Conservation (phyloP, 2,888 invertebrate genomes). For the Drosophila gaucha region DNA sequence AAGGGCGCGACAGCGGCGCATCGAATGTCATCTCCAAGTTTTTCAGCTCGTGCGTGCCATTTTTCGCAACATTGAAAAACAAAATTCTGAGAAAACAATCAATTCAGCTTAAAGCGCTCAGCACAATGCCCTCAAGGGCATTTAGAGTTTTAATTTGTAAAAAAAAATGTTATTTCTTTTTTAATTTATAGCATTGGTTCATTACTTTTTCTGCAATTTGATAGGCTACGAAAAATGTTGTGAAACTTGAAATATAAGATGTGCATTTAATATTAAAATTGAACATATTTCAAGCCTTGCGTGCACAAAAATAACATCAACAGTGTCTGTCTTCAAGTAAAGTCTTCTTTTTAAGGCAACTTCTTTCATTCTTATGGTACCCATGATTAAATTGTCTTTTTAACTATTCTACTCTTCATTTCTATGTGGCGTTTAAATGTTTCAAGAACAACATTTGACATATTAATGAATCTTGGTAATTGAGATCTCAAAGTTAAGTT, state of each 20-base stretch:
- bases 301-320: too few species aligned
- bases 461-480: too few species aligned
- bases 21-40: slow-evolving; percentile 45
- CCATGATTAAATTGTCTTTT: too few species aligned
- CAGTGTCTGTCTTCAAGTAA: too few species aligned
- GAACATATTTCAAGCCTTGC: too few species aligned
- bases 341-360: too few species aligned
- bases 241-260: not conserved
- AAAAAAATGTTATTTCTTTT: slow-evolving; percentile 55
- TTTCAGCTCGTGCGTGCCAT: slow-evolving; percentile 25
- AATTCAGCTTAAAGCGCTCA: slow-evolving; percentile 21
- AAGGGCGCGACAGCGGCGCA: slow-evolving; percentile 12
- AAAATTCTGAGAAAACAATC: slow-evolving; percentile 15
- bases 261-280: too few species aligned
- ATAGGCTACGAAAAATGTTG: slow-evolving; percentile 3
- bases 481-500: too few species aligned
- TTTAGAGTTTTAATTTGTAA: slow-evolving; percentile 12
- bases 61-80: slow-evolving; percentile 26
- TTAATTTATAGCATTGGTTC: slow-evolving; percentile 34
- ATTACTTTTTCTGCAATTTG: slow-evolving; percentile 12
- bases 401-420: too few species aligned
- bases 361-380: too few species aligned
- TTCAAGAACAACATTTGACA: too few species aligned
- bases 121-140: slow-evolving; percentile 6
- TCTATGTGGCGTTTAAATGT: too few species aligned